Percentiles rank a stretch among this genome's conserved stretches.
phyloP scores from a whole-genome alignment of 2,888 invertebrate genomes.

The Noctua janthe region DNA sequence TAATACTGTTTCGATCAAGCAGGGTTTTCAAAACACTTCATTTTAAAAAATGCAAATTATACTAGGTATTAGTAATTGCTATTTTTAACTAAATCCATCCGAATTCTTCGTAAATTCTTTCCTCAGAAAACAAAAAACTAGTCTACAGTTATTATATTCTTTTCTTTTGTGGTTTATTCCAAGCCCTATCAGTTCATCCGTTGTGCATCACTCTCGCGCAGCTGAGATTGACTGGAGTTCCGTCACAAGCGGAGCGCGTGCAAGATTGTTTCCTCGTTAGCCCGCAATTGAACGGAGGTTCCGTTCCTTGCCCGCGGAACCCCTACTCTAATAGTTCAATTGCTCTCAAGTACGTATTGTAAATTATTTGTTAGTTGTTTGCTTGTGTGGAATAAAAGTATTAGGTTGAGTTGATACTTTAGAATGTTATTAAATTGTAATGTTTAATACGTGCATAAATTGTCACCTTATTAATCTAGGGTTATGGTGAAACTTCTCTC shows the following conservation, averaged over 20 bases:
- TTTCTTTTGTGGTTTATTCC: background rate
- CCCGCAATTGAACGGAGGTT: constrained; percentile 86
- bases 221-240: constrained; percentile 87
- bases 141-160: background rate
- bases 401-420: constrained; percentile 1
- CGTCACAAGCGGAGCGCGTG: constrained; percentile 88
- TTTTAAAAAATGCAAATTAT: background rate
- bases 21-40: background rate
- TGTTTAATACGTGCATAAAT: background rate
- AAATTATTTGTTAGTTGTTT: constrained; percentile 32
- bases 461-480: background rate
- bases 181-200: constrained; percentile 48
- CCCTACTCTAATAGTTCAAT: constrained; percentile 82
- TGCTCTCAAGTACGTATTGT: constrained; percentile 77
- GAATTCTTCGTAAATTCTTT: background rate
- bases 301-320: constrained; percentile 86
- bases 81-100: background rate
- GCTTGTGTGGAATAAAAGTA: constrained; percentile 18
- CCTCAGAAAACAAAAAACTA: background rate
- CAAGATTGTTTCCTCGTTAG: constrained; percentile 91
- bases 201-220: constrained; percentile 48
- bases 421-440: background rate
- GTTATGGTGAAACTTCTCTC: background rate
- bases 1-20: background rate
- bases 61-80: background rate